Percentiles rank a stretch among this genome's conserved stretches.
Evolutionary conservation across 2,113 vertebrate species (phyloP).

Genomic region (Halichoeres trimaculatus): DNA sequence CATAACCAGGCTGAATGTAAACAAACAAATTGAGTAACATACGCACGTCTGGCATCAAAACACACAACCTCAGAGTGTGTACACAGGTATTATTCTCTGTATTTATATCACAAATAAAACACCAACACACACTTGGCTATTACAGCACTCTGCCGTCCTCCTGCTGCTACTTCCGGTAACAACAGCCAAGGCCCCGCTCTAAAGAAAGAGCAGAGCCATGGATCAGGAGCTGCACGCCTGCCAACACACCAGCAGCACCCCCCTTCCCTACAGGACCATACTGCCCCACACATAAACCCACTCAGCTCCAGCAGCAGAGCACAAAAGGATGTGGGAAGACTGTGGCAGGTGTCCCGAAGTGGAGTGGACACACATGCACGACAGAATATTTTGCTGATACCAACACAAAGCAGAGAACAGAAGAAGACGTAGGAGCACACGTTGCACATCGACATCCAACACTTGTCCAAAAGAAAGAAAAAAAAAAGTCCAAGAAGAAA

Average conservation of each 20-base stretch:
- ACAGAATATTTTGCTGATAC: conserved; percentile 46
- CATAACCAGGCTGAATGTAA: conserved; percentile 36
- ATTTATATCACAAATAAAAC: conserved; percentile 63
- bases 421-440: conserved; percentile 37
- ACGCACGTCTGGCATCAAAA: conserved; percentile 14
- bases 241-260: conserved; percentile 47
- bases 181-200: conserved; percentile 59
- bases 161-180: conserved; percentile 68
- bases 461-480: not conserved
- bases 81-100: conserved; percentile 24
- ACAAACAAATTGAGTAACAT: conserved; percentile 49
- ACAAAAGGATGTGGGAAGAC: conserved; percentile 66
- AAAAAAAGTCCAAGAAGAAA: conserved; percentile 7
- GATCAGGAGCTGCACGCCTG: conserved; percentile 55
- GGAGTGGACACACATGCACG: conserved; percentile 38
- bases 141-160: conserved; percentile 50
- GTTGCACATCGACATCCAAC: conserved; percentile 24
- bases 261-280: conserved; percentile 54
- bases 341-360: conserved; percentile 60
- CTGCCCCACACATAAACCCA: conserved; percentile 61
- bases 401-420: conserved; percentile 19
- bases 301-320: conserved; percentile 64
- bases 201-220: conserved; percentile 63
- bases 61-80: not conserved
- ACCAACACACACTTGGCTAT: conserved; percentile 47